Conservation (phyloP, 2,888 invertebrate genomes). For the Shargacucullia verbasci region DNA sequence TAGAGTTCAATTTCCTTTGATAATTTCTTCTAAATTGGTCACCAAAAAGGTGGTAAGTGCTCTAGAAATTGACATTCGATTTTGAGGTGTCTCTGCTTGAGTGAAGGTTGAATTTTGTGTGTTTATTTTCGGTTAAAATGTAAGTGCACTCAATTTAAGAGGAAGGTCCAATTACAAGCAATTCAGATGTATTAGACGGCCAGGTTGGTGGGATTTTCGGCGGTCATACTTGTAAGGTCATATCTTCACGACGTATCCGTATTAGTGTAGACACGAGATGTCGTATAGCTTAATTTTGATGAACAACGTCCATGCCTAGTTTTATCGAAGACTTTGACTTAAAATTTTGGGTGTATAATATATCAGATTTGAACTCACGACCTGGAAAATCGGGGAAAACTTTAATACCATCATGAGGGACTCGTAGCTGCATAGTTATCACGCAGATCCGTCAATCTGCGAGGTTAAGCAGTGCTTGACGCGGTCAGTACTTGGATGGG, state of each 20-base stretch:
- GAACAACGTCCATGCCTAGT: no score
- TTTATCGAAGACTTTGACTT: no score
- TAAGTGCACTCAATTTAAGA: constrained; percentile 62
- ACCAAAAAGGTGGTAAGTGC: constrained; percentile 1
- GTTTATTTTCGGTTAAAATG: constrained; percentile 36
- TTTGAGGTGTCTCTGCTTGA: rapidly evolving
- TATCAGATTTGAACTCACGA: no score
- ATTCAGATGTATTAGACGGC: constrained; percentile 75
- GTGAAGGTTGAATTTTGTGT: constrained; percentile 26
- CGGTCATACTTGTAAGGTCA: constrained; percentile 34
- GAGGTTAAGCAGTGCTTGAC: no score
- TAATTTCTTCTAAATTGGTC: constrained; percentile 12
- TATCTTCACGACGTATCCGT: constrained; percentile 15
- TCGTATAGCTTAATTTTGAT: no score
- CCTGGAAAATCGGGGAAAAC: no score
- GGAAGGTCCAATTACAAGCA: constrained; percentile 82
- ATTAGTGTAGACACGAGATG: background rate
- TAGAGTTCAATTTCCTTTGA: constrained; percentile 10
- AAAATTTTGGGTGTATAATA: no score
- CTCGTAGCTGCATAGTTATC: no score
- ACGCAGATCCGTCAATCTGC: no score
- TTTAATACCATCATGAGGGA: no score
- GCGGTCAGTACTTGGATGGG: no score
- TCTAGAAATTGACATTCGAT: background rate
- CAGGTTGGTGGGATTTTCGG: constrained; percentile 75